These are phyloP conservation scores for Philopedon plagiatum DNA, from an alignment of 2,888 invertebrate species.

Conservation along the genomic window DNA sequence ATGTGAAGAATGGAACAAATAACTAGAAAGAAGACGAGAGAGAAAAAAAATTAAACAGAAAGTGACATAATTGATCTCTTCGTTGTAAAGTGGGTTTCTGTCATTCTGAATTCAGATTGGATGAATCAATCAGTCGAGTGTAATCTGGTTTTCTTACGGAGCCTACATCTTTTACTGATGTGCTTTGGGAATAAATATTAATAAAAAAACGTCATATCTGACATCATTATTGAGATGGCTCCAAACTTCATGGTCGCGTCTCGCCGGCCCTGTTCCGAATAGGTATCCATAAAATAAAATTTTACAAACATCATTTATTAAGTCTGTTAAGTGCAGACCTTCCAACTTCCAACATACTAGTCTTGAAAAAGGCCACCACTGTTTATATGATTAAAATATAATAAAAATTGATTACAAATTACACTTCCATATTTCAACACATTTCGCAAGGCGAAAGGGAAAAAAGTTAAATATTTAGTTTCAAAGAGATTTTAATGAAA, in stretches of 20 bases:
- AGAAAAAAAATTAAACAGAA: too few species aligned
- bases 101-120: too few species aligned
- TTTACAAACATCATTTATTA: slow-evolving; percentile 16
- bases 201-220: too few species aligned
- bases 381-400: slow-evolving; percentile 25
- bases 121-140: too few species aligned
- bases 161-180: too few species aligned
- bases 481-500: slow-evolving; percentile 12
- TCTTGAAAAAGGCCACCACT: slow-evolving; percentile 29
- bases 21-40: too few species aligned
- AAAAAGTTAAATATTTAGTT: slow-evolving; percentile 26
- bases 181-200: too few species aligned
- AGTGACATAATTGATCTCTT: too few species aligned
- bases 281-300: slow-evolving; percentile 13
- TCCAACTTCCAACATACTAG: slow-evolving; percentile 30
- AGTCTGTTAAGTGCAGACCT: slow-evolving; percentile 11
- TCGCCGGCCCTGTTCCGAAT: neutral
- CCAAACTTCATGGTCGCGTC: neutral
- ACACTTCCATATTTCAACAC: slow-evolving; percentile 22
- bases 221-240: neutral
- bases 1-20: too few species aligned
- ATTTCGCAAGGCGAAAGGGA: slow-evolving; percentile 8
- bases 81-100: too few species aligned
- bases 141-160: too few species aligned
- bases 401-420: slow-evolving; percentile 27